phyloP scores from a whole-genome alignment of 2,888 invertebrate species.

The Drosophila borealis region DNA sequence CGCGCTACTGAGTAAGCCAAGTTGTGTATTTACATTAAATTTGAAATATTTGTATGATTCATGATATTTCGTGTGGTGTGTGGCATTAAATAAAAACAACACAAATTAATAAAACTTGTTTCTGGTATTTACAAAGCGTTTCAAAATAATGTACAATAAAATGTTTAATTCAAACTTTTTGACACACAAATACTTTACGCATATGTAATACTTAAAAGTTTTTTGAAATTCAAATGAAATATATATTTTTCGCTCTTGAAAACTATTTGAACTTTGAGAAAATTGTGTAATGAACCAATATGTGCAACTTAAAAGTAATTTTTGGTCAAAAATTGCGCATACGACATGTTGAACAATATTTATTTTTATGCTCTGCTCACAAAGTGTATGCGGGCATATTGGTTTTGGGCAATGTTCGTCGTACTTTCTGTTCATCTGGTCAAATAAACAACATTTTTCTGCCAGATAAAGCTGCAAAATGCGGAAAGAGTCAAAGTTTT shows the following conservation, averaged over 20 bases:
- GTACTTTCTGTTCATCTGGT: too few relatives aligned
- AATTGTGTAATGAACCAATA: not conserved
- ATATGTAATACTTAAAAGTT: too few relatives aligned
- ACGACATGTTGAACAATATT: slow-evolving; percentile 1
- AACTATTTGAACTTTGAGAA: not conserved
- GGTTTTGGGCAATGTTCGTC: not conserved
- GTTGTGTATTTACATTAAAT: not conserved
- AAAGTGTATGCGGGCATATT: not conserved
- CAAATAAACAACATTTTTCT: too few relatives aligned
- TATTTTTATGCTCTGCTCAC: not conserved
- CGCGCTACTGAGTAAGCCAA: slow-evolving; percentile 33
- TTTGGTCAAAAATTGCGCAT: not conserved
- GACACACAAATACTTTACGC: not conserved
- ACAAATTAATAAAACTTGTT: not conserved
- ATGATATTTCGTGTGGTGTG: not conserved
- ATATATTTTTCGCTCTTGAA: not conserved
- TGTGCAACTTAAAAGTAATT: not conserved
- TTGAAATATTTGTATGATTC: slow-evolving; percentile 11
- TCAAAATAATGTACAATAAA: too few relatives aligned
- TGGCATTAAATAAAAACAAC: not conserved
- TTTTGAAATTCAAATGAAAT: too few relatives aligned
- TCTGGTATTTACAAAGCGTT: too few relatives aligned
- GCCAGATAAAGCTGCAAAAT: too few relatives aligned
- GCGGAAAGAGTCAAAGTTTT: too few relatives aligned
- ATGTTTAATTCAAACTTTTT: not conserved